A percentile compares a stretch with the other conserved stretches of the same genome.
Evolutionary conservation across 2,888 invertebrate genomes (phyloP).

Genomic region (Zygothrica quintamaculata): DNA sequence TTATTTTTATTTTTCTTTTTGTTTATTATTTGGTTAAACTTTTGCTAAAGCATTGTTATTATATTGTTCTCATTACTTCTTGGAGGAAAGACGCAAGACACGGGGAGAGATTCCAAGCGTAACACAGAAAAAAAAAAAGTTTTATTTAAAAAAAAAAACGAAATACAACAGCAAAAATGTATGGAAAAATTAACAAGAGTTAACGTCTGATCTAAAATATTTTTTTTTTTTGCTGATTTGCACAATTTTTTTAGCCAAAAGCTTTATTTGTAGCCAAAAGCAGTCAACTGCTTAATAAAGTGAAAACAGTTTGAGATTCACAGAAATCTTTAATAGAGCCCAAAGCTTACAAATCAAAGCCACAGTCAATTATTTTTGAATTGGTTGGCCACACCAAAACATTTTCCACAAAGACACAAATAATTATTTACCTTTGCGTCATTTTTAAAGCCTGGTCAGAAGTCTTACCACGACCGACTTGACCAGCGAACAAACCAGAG

Average conservation of each 20-base stretch:
- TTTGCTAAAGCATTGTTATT: slow-evolving; percentile 60
- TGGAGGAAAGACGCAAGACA: too few species aligned
- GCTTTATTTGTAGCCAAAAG: too few species aligned
- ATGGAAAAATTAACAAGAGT: slow-evolving; percentile 35
- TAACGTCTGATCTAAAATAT: slow-evolving; percentile 3
- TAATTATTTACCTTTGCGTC: slow-evolving; percentile 64
- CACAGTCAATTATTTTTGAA: slow-evolving; percentile 53
- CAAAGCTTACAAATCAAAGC: slow-evolving; percentile 39
- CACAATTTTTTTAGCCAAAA: slow-evolving; percentile 1
- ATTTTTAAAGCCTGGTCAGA: slow-evolving; percentile 45
- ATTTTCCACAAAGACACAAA: slow-evolving; percentile 39
- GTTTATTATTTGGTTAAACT: slow-evolving; percentile 50
- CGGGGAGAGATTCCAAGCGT: slow-evolving; percentile 18
- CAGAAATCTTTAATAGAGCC: slow-evolving; percentile 35
- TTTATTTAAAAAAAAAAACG: too few species aligned
- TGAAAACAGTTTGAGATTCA: slow-evolving; percentile 1
- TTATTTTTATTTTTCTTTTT: not conserved
- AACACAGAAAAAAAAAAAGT: too few species aligned
- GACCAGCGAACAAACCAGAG: slow-evolving; percentile 36
- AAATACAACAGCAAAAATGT: too few species aligned
- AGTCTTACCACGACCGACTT: slow-evolving; percentile 49
- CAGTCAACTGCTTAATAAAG: slow-evolving; percentile 8
- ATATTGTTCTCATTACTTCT: slow-evolving; percentile 39
- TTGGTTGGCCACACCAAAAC: slow-evolving; percentile 4
- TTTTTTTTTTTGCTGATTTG: slow-evolving; percentile 15